Conservation (phyloP, 1,140 invertebrate genomes). For the Zaprionus ornatus region DNA sequence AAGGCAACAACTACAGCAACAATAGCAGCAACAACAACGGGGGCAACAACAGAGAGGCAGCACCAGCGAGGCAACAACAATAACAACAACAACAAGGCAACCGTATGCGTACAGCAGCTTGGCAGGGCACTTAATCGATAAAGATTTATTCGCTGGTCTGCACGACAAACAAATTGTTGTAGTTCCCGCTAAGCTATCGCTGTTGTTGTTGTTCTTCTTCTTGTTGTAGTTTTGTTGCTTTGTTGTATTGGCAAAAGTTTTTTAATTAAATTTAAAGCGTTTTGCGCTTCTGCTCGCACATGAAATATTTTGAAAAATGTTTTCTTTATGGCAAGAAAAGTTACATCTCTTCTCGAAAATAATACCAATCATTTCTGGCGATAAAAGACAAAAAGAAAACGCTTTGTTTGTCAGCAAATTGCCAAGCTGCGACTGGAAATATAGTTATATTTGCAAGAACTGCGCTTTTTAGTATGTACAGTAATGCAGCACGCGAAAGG, state of each 20-base stretch:
- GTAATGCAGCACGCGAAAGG: not conserved
- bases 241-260: constrained; percentile 52
- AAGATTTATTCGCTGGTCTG: constrained; percentile 70
- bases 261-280: constrained; percentile 64
- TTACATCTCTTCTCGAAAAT: not conserved
- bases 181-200: constrained; percentile 15
- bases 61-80: not conserved
- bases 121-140: constrained; percentile 68
- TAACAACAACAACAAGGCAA: not conserved
- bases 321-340: not conserved
- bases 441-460: not conserved
- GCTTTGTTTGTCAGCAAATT: not conserved
- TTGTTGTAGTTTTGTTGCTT: not conserved
- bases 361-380: not conserved
- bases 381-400: not conserved
- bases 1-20: constrained; percentile 1
- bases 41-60: not conserved
- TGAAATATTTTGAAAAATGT: constrained; percentile 19
- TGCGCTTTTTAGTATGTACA: not conserved
- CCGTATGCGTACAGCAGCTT: constrained; percentile 7
- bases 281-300: not conserved
- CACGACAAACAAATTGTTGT: constrained; percentile 54
- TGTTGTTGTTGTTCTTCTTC: not conserved
- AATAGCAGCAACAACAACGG: not conserved
- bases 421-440: not conserved